Evolutionary conservation across 2,113 vertebrate genomes (phyloP).

Genomic region (Nothobranchius kuhntae): DNA sequence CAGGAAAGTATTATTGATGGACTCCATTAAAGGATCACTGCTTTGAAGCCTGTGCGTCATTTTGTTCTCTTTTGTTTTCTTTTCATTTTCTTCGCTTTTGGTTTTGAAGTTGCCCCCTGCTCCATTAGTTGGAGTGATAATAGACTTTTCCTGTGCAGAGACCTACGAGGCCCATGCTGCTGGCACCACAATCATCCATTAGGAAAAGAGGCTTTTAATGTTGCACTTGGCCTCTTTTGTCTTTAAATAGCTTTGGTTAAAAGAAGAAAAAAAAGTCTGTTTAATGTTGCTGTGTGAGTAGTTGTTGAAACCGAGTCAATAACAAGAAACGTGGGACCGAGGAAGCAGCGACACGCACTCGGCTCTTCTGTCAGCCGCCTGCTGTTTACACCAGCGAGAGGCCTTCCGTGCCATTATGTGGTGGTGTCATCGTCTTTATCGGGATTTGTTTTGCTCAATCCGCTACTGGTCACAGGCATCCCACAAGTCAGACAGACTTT

Average conservation of each 20-base stretch:
- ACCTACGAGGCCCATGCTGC: slow-evolving; percentile 57
- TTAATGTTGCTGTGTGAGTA: neutral
- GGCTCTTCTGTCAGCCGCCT: slow-evolving; percentile 33
- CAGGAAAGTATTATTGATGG: slow-evolving; percentile 65
- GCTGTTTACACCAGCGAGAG: slow-evolving; percentile 47
- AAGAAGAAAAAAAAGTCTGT: neutral
- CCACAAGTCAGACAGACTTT: slow-evolving; percentile 47
- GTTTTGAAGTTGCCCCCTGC: slow-evolving; percentile 53
- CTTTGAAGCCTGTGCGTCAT: slow-evolving; percentile 63
- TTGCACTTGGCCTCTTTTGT: slow-evolving; percentile 29
- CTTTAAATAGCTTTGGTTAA: slow-evolving; percentile 48
- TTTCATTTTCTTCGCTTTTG: slow-evolving; percentile 48
- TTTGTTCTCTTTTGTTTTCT: slow-evolving; percentile 60
- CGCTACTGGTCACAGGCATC: slow-evolving; percentile 51
- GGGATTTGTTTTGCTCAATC: slow-evolving; percentile 47
- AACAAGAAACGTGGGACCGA: slow-evolving; percentile 17
- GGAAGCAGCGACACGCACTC: neutral
- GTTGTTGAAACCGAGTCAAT: slow-evolving; percentile 9
- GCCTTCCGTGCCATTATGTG: slow-evolving; percentile 47
- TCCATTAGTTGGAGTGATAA: slow-evolving; percentile 68
- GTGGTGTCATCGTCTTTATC: slow-evolving; percentile 53
- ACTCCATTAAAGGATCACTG: slow-evolving; percentile 65
- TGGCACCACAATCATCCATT: slow-evolving; percentile 58
- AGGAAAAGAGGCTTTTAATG: slow-evolving; percentile 54
- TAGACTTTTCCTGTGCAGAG: slow-evolving; percentile 66